A percentile compares a stretch with the other conserved stretches of the same genome.
Evolutionary conservation across 2,888 invertebrate genomes (phyloP).

Genomic region (Dicroscelio sp.): DNA sequence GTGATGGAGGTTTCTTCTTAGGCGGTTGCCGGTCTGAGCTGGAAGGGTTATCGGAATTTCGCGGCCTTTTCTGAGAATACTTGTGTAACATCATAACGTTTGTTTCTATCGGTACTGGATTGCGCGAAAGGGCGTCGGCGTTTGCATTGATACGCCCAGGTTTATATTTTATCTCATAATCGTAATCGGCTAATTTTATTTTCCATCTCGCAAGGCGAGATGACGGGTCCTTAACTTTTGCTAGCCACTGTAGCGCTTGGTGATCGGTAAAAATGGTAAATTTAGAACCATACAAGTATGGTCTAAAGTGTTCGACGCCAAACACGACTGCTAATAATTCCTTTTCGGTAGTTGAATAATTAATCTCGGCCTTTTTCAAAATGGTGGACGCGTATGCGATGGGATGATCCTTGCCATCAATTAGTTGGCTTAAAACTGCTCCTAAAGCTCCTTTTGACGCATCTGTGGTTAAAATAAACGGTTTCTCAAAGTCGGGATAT

Average conservation of each 20-base stretch:
- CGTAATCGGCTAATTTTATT: constrained; percentile 18
- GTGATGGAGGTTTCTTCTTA: no score
- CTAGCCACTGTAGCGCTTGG: neutral
- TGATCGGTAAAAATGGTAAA: constrained; percentile 26
- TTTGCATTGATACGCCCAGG: neutral
- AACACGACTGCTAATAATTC: neutral
- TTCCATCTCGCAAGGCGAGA: constrained; percentile 33
- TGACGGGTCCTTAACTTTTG: constrained; percentile 22
- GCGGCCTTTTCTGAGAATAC: no score
- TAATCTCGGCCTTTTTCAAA: neutral
- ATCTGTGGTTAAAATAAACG: neutral
- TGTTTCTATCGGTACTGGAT: neutral
- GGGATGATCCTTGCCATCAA: neutral
- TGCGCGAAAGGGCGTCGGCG: constrained; percentile 25
- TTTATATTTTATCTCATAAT: constrained; percentile 21
- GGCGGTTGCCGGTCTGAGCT: no score
- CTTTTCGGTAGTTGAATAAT: constrained; percentile 26
- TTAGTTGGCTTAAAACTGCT: constrained; percentile 15
- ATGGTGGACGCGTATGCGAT: constrained; percentile 13
- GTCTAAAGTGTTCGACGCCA: constrained; percentile 12
- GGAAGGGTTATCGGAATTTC: no score
- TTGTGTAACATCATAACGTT: no score
- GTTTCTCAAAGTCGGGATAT: neutral
- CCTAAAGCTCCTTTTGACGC: constrained; percentile 17
- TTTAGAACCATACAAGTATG: constrained; percentile 12